Evolutionary conservation across 2,113 vertebrate genomes (phyloP), one percentile per base, ranked within the genome.

Genomic region (Microtus richardsoni): DNA sequence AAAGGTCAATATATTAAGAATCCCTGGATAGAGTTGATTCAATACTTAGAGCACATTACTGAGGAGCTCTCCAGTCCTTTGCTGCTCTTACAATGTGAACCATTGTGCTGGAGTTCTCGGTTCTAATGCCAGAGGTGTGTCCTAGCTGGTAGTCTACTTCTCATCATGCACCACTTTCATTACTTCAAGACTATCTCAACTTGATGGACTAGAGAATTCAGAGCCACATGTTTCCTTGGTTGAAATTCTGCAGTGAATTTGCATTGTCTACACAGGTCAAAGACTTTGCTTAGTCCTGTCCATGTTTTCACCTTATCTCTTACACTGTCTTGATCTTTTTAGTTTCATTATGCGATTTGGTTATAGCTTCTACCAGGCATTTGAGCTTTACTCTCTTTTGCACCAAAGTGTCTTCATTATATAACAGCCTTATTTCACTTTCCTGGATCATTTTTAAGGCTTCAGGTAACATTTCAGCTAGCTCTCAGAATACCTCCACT

Each of bases 151-250:
- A 6, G 66, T 21, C 14, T 36, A 1, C 28, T 47, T 80, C 24
- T 13, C 52, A 13, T 22, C 28, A n/a, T 19, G 22, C 0, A 12
- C 11, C 19, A 2, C 21, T 3, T 47, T 12, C 3, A 2, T 11
- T 44, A 28, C 75, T 49, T 49, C 74, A 52, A 49, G 66, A 78
- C 2, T 11, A 33, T 44, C 71, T 86, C 64, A 62, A 33, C 26
- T 41, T n/a, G 49, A 26, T 62, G 28, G 79, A 79, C 44, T 36
- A 33, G 1, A 36, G 12, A 64, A 71, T 78, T 58, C 17, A 24
- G 52, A 54, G 22, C 41, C 78, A 68, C 14, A n/a, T n/a, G 13
- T 5, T 49, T 12, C 19, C 60, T 16, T 19, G 14, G n/a, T 36
- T 14, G 39, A 41, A 75, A 47, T 26, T 58, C 77, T 82, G 54